phyloP scores from a whole-genome alignment of 53 echinoderm and acorn worm genomes.

The Patiria pectinifera region DNA sequence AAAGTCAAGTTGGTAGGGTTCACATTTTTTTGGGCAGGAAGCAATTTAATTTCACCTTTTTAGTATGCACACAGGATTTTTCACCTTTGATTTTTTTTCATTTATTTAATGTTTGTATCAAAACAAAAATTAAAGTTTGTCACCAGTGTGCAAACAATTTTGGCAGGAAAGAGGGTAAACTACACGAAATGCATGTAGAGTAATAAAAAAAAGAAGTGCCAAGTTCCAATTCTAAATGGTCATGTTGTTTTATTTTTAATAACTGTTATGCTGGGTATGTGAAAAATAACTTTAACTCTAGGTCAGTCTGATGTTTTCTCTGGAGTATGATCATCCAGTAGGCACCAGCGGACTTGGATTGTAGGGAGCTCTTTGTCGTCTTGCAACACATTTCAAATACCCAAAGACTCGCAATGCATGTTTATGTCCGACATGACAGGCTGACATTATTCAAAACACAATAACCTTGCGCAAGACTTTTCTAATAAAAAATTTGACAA shows the following conservation, averaged over 20 bases:
- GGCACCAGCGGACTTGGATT: neutral
- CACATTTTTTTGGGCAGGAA: neutral
- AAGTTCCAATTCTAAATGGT: neutral
- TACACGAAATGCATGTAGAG: neutral
- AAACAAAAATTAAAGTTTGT: neutral
- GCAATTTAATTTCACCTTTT: neutral
- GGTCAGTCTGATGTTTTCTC: neutral
- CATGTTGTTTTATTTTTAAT: neutral
- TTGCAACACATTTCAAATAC: conserved; percentile 4
- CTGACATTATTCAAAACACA: neutral
- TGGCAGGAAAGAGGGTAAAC: neutral
- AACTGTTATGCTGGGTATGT: neutral
- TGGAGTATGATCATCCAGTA: neutral
- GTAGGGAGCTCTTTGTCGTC: conserved; percentile 9
- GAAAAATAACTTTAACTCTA: neutral
- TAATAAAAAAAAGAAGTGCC: neutral
- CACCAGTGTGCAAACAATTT: neutral
- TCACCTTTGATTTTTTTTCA: neutral
- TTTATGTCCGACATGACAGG: conserved; percentile 22
- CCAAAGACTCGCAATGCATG: conserved; percentile 36
- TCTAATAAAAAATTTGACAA: neutral
- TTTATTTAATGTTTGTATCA: neutral
- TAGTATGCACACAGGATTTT: neutral
- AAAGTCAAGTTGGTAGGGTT: too few relatives aligned
- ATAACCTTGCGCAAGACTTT: neutral